Evolutionary conservation across 2,888 invertebrate genomes (phyloP).

Genomic region (Iphiclides podalirius): DNA sequence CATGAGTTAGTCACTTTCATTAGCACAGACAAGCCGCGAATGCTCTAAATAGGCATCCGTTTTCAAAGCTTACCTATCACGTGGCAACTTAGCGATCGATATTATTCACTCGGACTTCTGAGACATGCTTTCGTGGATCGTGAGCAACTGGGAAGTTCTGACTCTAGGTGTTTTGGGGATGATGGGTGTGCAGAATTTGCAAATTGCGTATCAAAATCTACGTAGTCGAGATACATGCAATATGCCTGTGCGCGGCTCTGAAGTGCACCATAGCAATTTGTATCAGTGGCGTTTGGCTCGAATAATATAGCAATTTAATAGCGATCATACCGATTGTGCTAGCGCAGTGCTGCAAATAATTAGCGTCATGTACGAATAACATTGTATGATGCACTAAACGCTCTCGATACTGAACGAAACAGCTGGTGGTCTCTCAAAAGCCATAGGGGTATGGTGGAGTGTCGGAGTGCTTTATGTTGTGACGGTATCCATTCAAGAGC

Average conservation of each 20-base stretch:
- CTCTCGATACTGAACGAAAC: constrained; percentile 60
- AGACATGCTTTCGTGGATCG: constrained; percentile 79
- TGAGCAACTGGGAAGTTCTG: constrained; percentile 43
- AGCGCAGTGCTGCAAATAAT: constrained; percentile 21
- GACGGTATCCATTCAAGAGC: constrained; percentile 70
- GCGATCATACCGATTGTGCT: neutral
- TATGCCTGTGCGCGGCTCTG: constrained; percentile 67
- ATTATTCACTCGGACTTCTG: constrained; percentile 71
- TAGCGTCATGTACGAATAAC: constrained; percentile 35
- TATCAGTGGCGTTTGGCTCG: constrained; percentile 41
- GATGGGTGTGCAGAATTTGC: constrained; percentile 70
- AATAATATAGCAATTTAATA: constrained; percentile 28
- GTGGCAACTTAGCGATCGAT: constrained; percentile 53
- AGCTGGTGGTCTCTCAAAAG: constrained; percentile 66
- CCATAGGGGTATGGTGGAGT: constrained; percentile 68
- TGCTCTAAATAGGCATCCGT: constrained; percentile 71
- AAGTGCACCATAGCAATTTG: constrained; percentile 76
- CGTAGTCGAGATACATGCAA: constrained; percentile 61
- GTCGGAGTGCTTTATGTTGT: constrained; percentile 69
- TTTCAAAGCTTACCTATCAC: constrained; percentile 61
- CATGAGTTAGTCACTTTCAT: constrained; percentile 68
- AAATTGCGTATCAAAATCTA: constrained; percentile 69
- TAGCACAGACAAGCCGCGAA: constrained; percentile 74
- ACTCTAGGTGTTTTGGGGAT: constrained; percentile 61
- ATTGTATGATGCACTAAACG: constrained; percentile 76